Conservation (phyloP, 2,888 invertebrate species). For the Brachyptera risi region DNA sequence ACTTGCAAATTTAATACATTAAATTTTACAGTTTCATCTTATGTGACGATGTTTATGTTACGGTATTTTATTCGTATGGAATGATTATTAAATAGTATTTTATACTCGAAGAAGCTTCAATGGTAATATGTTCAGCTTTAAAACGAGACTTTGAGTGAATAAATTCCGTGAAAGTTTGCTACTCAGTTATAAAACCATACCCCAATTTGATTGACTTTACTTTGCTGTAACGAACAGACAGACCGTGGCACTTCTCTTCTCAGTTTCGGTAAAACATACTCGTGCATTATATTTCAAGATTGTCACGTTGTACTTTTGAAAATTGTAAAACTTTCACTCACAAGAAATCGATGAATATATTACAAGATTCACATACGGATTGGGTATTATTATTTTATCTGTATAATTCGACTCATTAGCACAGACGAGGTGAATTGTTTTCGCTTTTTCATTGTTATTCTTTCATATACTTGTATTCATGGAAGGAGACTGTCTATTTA, state of each 20-base stretch:
- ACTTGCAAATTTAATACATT: neutral
- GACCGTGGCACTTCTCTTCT: neutral
- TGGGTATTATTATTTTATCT: no score
- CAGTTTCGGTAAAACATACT: neutral
- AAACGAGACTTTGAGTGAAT: neutral
- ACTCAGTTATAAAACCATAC: neutral
- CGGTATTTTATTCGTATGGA: neutral
- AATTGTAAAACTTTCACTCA: conserved; percentile 3
- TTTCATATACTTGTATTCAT: no score
- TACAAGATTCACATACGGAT: no score
- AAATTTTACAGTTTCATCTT: neutral
- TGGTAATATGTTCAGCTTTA: neutral
- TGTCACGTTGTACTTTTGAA: neutral
- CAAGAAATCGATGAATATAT: no score
- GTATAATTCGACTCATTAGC: no score
- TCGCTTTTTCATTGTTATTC: no score
- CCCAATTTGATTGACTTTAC: conserved; percentile 1
- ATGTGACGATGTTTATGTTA: neutral
- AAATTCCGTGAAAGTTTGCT: neutral
- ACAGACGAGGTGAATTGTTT: no score
- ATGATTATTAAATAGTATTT: neutral
- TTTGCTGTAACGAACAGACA: neutral
- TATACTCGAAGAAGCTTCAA: no score
- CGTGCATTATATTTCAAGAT: neutral
- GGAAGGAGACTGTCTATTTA: no score